Conservation (phyloP, 2,113 vertebrate genomes). For the Pantherophis guttatus region DNA sequence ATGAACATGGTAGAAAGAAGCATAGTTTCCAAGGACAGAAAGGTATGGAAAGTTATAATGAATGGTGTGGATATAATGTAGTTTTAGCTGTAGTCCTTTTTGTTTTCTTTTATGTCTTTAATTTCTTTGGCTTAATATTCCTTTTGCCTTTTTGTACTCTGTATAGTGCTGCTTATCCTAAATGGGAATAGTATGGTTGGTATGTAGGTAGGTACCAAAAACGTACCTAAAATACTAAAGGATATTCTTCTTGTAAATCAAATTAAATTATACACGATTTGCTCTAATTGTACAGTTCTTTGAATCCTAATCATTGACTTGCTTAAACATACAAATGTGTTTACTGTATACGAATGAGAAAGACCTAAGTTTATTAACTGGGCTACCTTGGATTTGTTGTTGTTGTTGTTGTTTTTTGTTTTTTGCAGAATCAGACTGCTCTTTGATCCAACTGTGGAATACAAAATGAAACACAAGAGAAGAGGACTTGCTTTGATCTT, state of each 20-base stretch:
- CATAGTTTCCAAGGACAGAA: neutral
- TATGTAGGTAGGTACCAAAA: neutral
- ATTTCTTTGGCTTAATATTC: neutral
- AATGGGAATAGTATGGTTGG: neutral
- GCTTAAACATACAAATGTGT: neutral
- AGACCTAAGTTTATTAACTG: neutral
- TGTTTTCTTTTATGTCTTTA: neutral
- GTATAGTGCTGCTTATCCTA: neutral
- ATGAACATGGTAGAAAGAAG: neutral
- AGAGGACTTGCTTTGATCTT: slow-evolving; percentile 90
- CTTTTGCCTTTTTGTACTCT: neutral
- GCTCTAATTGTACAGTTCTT: neutral
- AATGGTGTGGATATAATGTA: neutral
- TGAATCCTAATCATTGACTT: neutral
- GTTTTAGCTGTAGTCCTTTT: neutral
- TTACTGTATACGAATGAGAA: neutral
- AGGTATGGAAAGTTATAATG: neutral
- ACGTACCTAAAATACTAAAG: neutral
- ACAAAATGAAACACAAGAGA: slow-evolving; percentile 83
- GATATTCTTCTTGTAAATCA: neutral
- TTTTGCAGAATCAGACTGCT: slow-evolving; percentile 44
- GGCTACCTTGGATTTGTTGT: neutral
- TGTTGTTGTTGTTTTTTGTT: slow-evolving; percentile 6
- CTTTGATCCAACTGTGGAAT: slow-evolving; percentile 78
- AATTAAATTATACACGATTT: neutral